Base-by-base conservation (phyloP, 2,113 vertebrate genomes). In the Neolamprologus hecqui region DNA sequence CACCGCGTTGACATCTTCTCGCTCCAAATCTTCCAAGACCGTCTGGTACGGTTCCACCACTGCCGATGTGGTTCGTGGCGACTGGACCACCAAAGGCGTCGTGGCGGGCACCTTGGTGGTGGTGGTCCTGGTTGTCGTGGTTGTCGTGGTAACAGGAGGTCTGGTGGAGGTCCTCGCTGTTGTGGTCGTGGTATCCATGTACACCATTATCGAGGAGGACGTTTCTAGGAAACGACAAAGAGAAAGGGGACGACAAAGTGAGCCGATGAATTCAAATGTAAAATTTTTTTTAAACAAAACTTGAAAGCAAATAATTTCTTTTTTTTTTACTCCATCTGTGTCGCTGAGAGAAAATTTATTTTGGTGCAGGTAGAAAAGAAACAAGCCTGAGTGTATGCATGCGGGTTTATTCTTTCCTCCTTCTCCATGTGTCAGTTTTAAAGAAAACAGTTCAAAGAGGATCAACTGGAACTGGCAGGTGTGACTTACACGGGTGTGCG, bases 161-260 rank as follows among this genome's bases (percentile, higher is more conserved):
- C 96, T 96, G 53, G 96, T 96, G 31, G 95, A 96, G 84, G 95
- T 96, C 83, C 97, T 97, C 21, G 92, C 91, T 0, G 96, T 90
- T 0, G 96, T 90, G 14, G 97, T 98, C 0, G 93, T 92, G 1
- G 92, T 97, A 45, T 97, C 98, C 1, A 95, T 92, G 80, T 97
- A 97, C 31, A 98, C 93, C 3, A 97, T 95, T 3, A 97, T 95
- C 0, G 98, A 97, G 0, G 98, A 97, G 0, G 97, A 98, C 0
- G 96, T 93, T 93, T 97, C 98, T 98, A 95, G 40, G 15, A 3
- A 54, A 63, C 5, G 6, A 28, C 14, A 47, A 55, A 84, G 17
- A 23, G 40, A 28, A 73, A 47, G 14, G 53, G 35, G 19, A 70
- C 17, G 1, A 49, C 33, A 6, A 51, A 82, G 79, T 87, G 15